These are phyloP conservation scores for Spodoptera frugiperda DNA, from an alignment of 1,140 invertebrate species.

Conservation along the genomic window DNA sequence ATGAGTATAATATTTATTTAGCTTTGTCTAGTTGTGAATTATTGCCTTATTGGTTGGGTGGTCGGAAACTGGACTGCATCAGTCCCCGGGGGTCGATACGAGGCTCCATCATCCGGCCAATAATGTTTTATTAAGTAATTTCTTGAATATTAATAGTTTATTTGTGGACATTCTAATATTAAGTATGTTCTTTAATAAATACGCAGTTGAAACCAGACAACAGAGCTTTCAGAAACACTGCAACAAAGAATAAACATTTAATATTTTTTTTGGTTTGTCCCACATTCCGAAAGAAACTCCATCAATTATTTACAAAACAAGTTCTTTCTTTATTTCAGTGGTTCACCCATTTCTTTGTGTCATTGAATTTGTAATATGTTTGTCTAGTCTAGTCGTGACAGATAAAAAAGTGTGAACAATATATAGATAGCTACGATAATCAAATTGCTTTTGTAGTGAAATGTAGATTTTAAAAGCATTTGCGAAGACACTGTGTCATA, in stretches of 20 bases:
- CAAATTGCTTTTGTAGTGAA: slow-evolving; percentile 5
- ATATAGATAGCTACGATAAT: neutral
- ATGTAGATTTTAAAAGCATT: slow-evolving; percentile 26
- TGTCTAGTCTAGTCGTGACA: slow-evolving; percentile 15
- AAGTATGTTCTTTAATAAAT: too few species aligned
- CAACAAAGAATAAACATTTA: neutral
- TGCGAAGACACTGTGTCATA: neutral
- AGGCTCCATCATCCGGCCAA: too few species aligned
- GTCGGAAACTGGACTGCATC: too few species aligned
- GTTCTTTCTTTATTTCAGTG: slow-evolving; percentile 16
- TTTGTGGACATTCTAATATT: too few species aligned
- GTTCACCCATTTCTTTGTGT: slow-evolving; percentile 13
- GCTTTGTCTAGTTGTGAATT: too few species aligned
- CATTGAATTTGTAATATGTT: slow-evolving; percentile 22
- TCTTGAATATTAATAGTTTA: too few species aligned
- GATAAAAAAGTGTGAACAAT: slow-evolving; percentile 21
- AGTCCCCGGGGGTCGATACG: too few species aligned
- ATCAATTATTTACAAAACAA: slow-evolving; percentile 21
- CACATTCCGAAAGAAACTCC: slow-evolving; percentile 6
- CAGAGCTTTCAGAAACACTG: neutral
- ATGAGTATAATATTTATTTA: neutral
- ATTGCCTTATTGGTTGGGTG: too few species aligned
- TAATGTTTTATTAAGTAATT: too few species aligned
- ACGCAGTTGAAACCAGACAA: neutral
- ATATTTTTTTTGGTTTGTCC: neutral